Evolutionary conservation across 2,888 invertebrate genomes (phyloP).

Genomic region (Callyntrura sp.): DNA sequence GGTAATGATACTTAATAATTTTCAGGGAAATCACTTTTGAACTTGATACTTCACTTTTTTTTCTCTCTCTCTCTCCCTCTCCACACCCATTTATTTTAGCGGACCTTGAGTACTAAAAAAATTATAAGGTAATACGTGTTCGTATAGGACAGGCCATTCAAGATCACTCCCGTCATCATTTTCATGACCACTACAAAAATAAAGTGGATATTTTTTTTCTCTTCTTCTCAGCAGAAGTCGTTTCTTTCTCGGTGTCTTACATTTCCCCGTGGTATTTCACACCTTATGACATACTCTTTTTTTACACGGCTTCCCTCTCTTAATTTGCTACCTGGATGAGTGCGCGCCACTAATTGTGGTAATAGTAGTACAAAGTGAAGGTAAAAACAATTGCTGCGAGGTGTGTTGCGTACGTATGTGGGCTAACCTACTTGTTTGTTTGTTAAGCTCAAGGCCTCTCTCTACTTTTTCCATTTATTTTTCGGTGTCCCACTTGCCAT

Average conservation of each 20-base stretch:
- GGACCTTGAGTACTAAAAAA: conserved; percentile 14
- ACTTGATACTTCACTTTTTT: conserved; percentile 44
- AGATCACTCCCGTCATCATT: conserved; percentile 27
- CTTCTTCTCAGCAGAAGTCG: neutral
- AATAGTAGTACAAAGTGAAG: conserved; percentile 2
- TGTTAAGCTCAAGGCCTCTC: conserved; percentile 53
- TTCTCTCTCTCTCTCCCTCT: neutral
- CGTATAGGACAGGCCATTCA: neutral
- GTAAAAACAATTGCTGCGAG: conserved; percentile 4
- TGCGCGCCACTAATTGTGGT: neutral
- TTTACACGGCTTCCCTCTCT: too few species aligned
- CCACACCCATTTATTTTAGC: neutral
- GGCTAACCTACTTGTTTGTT: conserved; percentile 57
- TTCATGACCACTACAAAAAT: neutral
- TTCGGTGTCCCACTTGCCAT: conserved; percentile 44
- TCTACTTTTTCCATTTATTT: conserved; percentile 24
- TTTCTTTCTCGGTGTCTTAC: neutral
- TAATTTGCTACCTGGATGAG: neutral
- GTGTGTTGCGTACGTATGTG: neutral
- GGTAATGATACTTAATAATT: neutral
- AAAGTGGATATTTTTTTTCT: neutral
- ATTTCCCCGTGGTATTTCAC: too few species aligned
- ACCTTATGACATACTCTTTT: too few species aligned
- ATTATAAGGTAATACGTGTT: neutral
- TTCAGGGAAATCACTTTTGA: conserved; percentile 50